phyloP scores from a whole-genome alignment of 2,888 invertebrate species.

The Caenorhabditis sinica region DNA sequence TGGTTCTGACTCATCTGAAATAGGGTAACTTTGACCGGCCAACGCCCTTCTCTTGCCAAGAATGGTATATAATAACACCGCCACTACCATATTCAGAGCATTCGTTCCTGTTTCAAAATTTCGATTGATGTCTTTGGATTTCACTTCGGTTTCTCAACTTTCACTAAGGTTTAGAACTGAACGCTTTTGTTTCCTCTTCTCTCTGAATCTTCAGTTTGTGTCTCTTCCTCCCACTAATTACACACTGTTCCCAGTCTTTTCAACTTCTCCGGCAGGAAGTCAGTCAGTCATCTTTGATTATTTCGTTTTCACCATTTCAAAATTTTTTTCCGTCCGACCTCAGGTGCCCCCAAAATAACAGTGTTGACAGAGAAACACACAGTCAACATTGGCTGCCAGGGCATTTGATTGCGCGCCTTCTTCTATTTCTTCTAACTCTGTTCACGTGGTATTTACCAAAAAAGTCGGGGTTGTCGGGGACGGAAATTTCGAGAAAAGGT shows the following conservation, averaged over 20 bases:
- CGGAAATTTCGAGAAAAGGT: conserved; percentile 51
- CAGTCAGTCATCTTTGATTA: conserved; percentile 63
- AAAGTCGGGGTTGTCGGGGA: conserved; percentile 36
- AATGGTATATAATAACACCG: conserved; percentile 54
- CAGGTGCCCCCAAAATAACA: conserved; percentile 54
- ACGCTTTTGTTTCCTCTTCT: not conserved
- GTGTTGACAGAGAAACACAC: conserved; percentile 67
- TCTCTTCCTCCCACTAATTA: conserved; percentile 25
- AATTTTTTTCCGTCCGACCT: conserved; percentile 32
- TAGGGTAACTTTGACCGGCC: conserved; percentile 69
- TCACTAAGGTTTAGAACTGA: not conserved
- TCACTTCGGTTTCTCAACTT: not conserved
- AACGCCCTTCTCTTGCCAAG: conserved; percentile 58
- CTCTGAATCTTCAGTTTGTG: not conserved
- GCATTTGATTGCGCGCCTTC: conserved; percentile 52
- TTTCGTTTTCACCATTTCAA: conserved; percentile 25
- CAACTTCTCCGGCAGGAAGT: not conserved
- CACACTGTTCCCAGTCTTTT: conserved; percentile 6
- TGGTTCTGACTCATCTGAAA: conserved; percentile 65
- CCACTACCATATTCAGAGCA: conserved; percentile 32
- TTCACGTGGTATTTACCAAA: conserved; percentile 66
- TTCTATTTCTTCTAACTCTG: conserved; percentile 49
- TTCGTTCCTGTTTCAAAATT: not conserved
- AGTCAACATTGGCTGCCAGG: conserved; percentile 62
- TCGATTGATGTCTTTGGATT: not conserved